These are phyloP conservation scores for Sus cebifrons DNA, from an alignment of 2,797 vertebrate genomes.

Conservation along the genomic window DNA sequence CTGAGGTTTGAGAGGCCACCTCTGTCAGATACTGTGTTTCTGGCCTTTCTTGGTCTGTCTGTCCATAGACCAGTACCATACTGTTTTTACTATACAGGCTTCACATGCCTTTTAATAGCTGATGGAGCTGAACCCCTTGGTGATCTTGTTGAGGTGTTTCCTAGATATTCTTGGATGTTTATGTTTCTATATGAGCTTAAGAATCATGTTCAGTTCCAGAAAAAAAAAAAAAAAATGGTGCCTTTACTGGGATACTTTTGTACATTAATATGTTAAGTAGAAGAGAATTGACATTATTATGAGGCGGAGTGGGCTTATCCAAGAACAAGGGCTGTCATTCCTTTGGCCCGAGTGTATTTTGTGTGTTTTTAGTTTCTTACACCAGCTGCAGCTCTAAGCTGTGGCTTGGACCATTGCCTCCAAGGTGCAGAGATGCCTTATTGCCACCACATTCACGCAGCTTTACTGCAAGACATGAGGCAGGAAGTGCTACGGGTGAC, in stretches of 20 bases:
- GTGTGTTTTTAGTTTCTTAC: neutral
- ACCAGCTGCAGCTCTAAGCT: neutral
- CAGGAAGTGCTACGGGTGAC: neutral
- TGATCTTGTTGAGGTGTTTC: neutral
- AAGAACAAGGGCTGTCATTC: neutral
- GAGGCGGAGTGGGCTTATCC: neutral
- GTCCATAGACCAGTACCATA: neutral
- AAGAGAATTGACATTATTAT: neutral
- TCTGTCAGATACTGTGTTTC: neutral
- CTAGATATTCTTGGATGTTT: neutral
- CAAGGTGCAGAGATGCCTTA: neutral
- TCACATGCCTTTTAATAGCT: neutral
- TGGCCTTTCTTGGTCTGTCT: neutral
- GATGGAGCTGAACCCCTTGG: neutral
- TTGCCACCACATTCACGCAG: rapidly evolving
- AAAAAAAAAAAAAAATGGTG: neutral
- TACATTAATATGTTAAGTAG: neutral
- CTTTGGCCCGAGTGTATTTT: neutral
- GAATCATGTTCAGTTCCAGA: neutral
- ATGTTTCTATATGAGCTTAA: neutral
- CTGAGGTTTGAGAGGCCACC: neutral
- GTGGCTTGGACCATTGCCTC: neutral
- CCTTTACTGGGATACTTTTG: neutral
- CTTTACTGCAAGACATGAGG: neutral
- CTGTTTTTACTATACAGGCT: neutral